Conservation (phyloP, 2,797 vertebrate genomes). For the Halcyon leucocephala region DNA sequence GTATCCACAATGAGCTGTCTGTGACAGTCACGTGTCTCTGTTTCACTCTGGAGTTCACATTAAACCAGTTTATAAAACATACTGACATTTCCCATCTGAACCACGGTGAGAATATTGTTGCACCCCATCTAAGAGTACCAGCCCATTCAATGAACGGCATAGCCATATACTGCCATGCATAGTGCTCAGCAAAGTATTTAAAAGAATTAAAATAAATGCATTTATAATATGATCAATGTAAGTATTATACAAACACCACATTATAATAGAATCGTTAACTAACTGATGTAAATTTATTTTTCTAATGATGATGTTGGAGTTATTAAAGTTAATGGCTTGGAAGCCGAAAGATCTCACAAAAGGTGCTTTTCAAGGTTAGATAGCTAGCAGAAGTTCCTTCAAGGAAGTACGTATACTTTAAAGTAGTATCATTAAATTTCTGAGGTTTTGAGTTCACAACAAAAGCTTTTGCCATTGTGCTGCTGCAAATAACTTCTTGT, state of each 20-base stretch:
- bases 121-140: not conserved
- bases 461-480: not conserved
- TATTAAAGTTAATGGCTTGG: not conserved
- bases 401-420: not conserved
- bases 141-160: too few species aligned
- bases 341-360: not conserved
- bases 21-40: accelerated
- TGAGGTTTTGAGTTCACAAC: not conserved
- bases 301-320: not conserved
- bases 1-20: accelerated
- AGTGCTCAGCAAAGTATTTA: not conserved
- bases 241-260: not conserved
- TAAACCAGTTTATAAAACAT: not conserved
- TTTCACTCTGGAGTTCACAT: not conserved
- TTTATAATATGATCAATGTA: not conserved
- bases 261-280: not conserved
- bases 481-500: not conserved
- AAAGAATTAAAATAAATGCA: not conserved
- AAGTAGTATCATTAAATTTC: not conserved
- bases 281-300: not conserved
- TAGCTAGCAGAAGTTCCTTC: not conserved
- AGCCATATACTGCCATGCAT: not conserved
- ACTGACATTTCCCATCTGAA: not conserved
- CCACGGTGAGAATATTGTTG: not conserved
- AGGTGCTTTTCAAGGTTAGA: not conserved